Conservation (phyloP, 1,140 invertebrate species). For the Eufriesea mexicana region DNA sequence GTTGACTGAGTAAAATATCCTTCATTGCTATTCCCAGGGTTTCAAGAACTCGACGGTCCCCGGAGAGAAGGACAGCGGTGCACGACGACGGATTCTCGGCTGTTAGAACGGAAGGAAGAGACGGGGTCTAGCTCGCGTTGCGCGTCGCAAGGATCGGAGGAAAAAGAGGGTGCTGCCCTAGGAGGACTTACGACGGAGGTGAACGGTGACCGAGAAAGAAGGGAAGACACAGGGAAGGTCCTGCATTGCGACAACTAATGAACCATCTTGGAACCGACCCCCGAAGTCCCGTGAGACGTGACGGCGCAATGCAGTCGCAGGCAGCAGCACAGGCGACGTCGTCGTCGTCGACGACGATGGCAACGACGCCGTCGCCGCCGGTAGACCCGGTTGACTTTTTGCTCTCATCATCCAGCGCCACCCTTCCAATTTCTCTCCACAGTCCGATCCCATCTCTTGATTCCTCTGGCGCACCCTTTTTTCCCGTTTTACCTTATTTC, state of each 20-base stretch:
- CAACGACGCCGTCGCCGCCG: conserved; percentile 23
- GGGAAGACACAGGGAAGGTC: conserved; percentile 66
- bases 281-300: conserved; percentile 80
- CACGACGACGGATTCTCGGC: conserved; percentile 25
- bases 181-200: too few relatives aligned
- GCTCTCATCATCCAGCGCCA: conserved; percentile 62
- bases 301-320: conserved; percentile 81
- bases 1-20: conserved; percentile 78
- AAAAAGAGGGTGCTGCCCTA: conserved; percentile 26
- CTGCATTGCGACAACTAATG: conserved; percentile 83
- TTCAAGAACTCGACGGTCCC: conserved; percentile 57
- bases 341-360: conserved; percentile 7
- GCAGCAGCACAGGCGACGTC: conserved; percentile 34
- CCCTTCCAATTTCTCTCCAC: conserved; percentile 65
- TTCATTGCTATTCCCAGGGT: conserved; percentile 75
- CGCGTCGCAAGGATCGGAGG: conserved; percentile 30
- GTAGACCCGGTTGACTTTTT: conserved; percentile 69
- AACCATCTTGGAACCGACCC: conserved; percentile 80
- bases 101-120: background rate
- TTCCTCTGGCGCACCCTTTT: conserved; percentile 26
- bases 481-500: conserved; percentile 47
- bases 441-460: conserved; percentile 51
- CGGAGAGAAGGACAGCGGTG: background rate
- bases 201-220: conserved; percentile 34
- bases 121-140: too few relatives aligned